Conservation (phyloP, 2,888 invertebrate genomes). For the Ophonus ardosiacus region DNA sequence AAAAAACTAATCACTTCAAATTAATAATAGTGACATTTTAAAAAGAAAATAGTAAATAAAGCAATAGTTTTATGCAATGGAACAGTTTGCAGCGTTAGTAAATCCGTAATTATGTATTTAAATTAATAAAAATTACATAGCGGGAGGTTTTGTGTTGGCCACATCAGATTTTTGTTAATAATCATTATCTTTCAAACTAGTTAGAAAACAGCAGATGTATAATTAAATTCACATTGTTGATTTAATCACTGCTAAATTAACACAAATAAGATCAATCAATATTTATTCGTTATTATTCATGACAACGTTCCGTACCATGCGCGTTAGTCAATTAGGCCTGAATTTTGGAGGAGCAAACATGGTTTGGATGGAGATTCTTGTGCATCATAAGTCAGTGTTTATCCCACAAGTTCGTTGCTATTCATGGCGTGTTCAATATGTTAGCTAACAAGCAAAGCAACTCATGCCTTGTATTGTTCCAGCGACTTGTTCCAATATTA, state of each 20-base stretch:
- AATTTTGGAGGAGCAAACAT: slow-evolving; percentile 2
- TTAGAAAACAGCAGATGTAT: background rate
- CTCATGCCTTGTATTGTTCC: slow-evolving; percentile 38
- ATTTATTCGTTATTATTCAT: background rate
- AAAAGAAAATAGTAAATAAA: no score
- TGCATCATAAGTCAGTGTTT: slow-evolving; percentile 51
- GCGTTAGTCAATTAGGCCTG: background rate
- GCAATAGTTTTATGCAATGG: no score
- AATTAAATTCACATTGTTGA: slow-evolving; percentile 1
- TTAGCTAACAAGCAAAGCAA: slow-evolving; percentile 54
- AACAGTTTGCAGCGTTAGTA: no score
- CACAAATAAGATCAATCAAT: background rate
- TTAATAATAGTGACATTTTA: no score
- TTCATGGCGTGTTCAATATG: slow-evolving; percentile 55
- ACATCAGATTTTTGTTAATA: no score
- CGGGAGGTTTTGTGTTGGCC: no score
- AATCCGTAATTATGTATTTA: no score
- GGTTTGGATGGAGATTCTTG: background rate
- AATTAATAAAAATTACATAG: no score
- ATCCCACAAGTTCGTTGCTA: slow-evolving; percentile 41
- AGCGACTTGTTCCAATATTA: slow-evolving; percentile 56
- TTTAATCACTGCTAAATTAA: background rate
- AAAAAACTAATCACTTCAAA: no score
- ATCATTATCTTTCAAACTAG: background rate
- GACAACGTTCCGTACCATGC: background rate